Base-by-base conservation (phyloP, 2,888 invertebrate genomes). In the Sericinus montela region DNA sequence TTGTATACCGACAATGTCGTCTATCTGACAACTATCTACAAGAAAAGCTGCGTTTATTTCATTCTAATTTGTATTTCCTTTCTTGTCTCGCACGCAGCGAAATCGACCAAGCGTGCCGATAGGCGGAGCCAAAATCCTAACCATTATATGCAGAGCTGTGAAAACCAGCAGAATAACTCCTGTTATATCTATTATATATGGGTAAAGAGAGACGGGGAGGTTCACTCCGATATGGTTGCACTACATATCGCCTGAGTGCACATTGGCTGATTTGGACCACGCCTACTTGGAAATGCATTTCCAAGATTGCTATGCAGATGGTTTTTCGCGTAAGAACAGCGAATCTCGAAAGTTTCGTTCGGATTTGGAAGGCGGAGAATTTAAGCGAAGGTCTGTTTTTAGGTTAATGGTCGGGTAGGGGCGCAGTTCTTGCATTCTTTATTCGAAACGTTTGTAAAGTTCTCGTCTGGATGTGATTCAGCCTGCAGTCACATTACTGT, bases 231-330 rank as follows among this genome's bases (percentile, higher is more conserved):
- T 43, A 14, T 81, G 81, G 84, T 58, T 73, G 80, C 69, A 70
- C 81, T 84, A 87, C 74, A 84, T 81, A 85, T 80, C 87, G 89
- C 86, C 81, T 87, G 85, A 86, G 50, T 89, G 86, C 83, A 88
- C 89, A 89, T 89, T 89, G 89, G 88, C 77, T 81, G 86, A 78
- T 77, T 74, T 69, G 74, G 68, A 65, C 84, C 86, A 83, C 87
- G 85, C 89, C 90, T 65, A 78, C 71, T 66, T 71, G 71, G 76
- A 78, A 88, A 88, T 87, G 87, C 87, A 88, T 85, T 86, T 80
- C 74, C 76, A 80, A 87, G 86, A 86, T 86, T 86, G 80, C 83
- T 80, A 80, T 85, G 84, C 85, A 84, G 80, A 79, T 76, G 75
- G 73, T 66, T 70, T 70, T 71, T 68, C 56, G 64, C 63, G 54